A percentile compares a stretch with the other conserved stretches of the same genome.
These are phyloP conservation scores for Eilema caniola DNA, from an alignment of 2,888 invertebrate genomes.

Conservation along the genomic window DNA sequence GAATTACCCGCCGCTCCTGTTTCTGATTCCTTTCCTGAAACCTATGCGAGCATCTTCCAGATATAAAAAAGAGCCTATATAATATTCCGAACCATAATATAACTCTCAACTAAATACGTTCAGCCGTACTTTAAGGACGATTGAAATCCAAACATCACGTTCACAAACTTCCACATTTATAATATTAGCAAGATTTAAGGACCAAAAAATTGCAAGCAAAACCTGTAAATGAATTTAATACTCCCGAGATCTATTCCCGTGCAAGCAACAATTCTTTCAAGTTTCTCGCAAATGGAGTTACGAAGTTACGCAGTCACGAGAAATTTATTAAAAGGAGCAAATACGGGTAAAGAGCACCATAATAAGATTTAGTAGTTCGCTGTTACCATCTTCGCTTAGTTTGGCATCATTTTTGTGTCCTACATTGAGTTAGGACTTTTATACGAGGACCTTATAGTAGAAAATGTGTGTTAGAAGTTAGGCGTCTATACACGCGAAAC, in stretches of 20 bases:
- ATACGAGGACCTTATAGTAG: background rate
- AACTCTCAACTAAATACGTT: too few relatives aligned
- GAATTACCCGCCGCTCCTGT: too few relatives aligned
- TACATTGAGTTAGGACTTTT: constrained; percentile 27
- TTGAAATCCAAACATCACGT: too few relatives aligned
- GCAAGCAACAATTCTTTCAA: constrained; percentile 47
- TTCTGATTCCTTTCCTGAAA: too few relatives aligned
- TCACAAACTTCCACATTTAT: too few relatives aligned
- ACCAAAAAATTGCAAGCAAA: constrained; percentile 12
- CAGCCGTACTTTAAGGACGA: too few relatives aligned
- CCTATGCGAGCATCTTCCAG: too few relatives aligned
- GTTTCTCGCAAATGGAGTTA: constrained; percentile 49
- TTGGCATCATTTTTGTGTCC: constrained; percentile 37
- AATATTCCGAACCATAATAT: too few relatives aligned
- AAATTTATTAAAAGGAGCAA: constrained; percentile 50
- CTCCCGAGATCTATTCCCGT: constrained; percentile 32
- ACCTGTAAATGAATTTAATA: constrained; percentile 34
- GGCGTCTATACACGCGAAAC: background rate
- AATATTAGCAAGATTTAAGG: background rate
- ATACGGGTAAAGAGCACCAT: constrained; percentile 37
- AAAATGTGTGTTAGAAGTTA: background rate
- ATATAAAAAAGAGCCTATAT: too few relatives aligned
- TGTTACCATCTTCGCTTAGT: constrained; percentile 38
- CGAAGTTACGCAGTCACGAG: constrained; percentile 36
- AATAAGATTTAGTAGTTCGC: constrained; percentile 49